phyloP scores from a whole-genome alignment of 2,113 vertebrate genomes.

The Oryzias woworae region DNA sequence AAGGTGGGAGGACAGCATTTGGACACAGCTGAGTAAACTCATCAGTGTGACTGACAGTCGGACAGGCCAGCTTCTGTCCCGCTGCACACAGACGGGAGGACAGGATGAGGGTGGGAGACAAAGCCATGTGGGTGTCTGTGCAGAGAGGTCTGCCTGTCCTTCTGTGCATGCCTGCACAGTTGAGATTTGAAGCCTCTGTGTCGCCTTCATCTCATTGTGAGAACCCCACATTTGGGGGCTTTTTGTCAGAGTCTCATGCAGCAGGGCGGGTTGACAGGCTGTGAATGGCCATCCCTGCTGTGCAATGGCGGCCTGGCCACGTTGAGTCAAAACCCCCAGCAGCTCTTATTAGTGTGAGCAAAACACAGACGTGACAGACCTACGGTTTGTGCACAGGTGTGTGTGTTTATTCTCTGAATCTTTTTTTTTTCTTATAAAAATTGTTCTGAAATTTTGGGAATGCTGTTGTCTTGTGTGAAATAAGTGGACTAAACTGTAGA shows the following conservation, averaged over 20 bases:
- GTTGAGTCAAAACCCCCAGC: conserved; percentile 70
- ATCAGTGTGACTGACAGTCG: conserved; percentile 61
- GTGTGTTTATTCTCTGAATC: conserved; percentile 20
- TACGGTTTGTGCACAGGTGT: conserved; percentile 13
- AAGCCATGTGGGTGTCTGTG: conserved; percentile 37
- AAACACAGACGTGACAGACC: conserved; percentile 54
- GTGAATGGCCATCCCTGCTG: conserved; percentile 73
- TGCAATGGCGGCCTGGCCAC: conserved; percentile 64
- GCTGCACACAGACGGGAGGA: conserved; percentile 36
- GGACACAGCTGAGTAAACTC: conserved; percentile 55
- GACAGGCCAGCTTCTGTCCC: conserved; percentile 67
- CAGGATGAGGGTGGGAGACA: conserved; percentile 47
- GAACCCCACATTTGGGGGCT: conserved; percentile 59
- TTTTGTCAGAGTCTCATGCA: conserved; percentile 62
- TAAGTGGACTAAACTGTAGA: conserved; percentile 40
- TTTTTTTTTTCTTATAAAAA: conserved; percentile 19
- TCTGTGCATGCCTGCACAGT: conserved; percentile 59
- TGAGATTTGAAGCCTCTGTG: conserved; percentile 65
- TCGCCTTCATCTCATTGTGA: conserved; percentile 64
- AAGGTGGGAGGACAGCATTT: conserved; percentile 41
- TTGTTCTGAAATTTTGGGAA: conserved; percentile 26
- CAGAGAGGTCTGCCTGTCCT: conserved; percentile 31
- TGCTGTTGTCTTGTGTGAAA: conserved; percentile 30
- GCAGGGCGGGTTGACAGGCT: conserved; percentile 64
- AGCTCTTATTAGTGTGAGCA: conserved; percentile 75